Percentiles rank a stretch among this genome's conserved stretches.
Conservation (phyloP, 2,797 vertebrate species). For the Adelosebastes latens region DNA sequence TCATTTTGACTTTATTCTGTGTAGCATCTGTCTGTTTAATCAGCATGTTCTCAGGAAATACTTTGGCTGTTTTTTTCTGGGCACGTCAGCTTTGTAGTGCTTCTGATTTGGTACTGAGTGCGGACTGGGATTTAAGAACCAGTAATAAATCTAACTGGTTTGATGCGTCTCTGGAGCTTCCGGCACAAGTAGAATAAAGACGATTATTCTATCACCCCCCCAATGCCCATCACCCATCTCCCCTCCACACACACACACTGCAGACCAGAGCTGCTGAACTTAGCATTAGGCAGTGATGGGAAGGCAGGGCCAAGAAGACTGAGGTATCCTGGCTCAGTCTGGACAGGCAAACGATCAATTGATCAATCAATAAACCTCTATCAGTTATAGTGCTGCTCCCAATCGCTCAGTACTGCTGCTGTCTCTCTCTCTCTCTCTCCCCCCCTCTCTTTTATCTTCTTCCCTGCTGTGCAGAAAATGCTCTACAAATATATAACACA, state of each 20-base stretch:
- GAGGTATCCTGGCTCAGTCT: conserved; percentile 62
- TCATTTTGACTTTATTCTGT: not conserved
- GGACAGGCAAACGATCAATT: conserved; percentile 70
- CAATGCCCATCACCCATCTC: not conserved
- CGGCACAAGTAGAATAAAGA: not conserved
- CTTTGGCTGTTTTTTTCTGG: not conserved
- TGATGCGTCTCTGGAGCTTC: conserved; percentile 2
- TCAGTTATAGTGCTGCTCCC: conserved; percentile 70
- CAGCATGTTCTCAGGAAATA: not conserved
- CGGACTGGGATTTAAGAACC: conserved; percentile 3
- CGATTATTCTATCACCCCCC: not conserved
- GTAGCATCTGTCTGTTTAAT: not conserved
- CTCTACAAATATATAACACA: conserved; percentile 22
- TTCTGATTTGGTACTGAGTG: conserved; percentile 6
- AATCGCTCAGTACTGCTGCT: conserved; percentile 42
- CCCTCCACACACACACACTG: not conserved
- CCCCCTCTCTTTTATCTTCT: not conserved
- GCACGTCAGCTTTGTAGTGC: not conserved
- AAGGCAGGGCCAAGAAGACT: conserved; percentile 62
- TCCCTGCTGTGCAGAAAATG: conserved; percentile 35
- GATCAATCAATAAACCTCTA: conserved; percentile 73
- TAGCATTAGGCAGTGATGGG: conserved; percentile 61
- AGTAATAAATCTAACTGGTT: conserved; percentile 1
- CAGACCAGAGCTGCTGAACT: conserved; percentile 68
- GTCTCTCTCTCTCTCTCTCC: not conserved